Percentiles rank a stretch among this genome's conserved stretches.
Conservation (phyloP, 2,113 vertebrate species). For the Girardinichthys multiradiatus region DNA sequence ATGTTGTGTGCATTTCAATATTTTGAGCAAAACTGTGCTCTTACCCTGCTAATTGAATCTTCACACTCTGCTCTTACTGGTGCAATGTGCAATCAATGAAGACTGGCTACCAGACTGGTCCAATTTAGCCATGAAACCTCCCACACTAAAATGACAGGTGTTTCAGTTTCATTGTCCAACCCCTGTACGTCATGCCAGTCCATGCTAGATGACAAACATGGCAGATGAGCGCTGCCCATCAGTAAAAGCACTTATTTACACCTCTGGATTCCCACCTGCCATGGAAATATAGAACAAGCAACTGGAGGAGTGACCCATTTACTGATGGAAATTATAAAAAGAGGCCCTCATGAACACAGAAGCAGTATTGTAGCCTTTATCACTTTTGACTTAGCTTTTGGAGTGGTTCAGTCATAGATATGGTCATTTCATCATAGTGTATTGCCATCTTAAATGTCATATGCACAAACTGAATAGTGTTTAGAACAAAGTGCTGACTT, state of each 20-base stretch:
- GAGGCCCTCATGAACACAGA: slow-evolving; percentile 27
- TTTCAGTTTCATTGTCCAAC: too few relatives aligned
- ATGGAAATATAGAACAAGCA: slow-evolving; percentile 65
- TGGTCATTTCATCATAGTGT: slow-evolving; percentile 6
- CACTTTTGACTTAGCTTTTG: slow-evolving; percentile 1
- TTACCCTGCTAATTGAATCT: too few relatives aligned
- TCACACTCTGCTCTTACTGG: too few relatives aligned
- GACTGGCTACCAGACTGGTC: too few relatives aligned
- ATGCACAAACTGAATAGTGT: slow-evolving; percentile 5
- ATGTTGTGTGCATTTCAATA: too few relatives aligned
- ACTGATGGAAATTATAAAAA: slow-evolving; percentile 21
- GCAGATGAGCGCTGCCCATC: slow-evolving; percentile 15
- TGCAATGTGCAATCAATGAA: too few relatives aligned
- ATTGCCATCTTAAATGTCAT: background rate
- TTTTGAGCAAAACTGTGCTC: too few relatives aligned
- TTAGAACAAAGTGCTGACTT: slow-evolving; percentile 6
- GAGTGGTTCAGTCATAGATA: background rate
- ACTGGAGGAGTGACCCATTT: slow-evolving; percentile 37
- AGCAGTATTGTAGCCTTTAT: slow-evolving; percentile 21
- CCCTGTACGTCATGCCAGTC: slow-evolving; percentile 3
- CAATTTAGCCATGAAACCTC: too few relatives aligned
- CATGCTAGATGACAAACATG: slow-evolving; percentile 30
- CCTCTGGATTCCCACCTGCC: slow-evolving; percentile 44
- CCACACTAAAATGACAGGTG: too few relatives aligned
- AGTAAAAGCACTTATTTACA: slow-evolving; percentile 38